Evolutionary conservation across 2,797 vertebrate species (phyloP), one percentile per base, ranked within the genome.

Genomic region (Ibycter americanus): DNA sequence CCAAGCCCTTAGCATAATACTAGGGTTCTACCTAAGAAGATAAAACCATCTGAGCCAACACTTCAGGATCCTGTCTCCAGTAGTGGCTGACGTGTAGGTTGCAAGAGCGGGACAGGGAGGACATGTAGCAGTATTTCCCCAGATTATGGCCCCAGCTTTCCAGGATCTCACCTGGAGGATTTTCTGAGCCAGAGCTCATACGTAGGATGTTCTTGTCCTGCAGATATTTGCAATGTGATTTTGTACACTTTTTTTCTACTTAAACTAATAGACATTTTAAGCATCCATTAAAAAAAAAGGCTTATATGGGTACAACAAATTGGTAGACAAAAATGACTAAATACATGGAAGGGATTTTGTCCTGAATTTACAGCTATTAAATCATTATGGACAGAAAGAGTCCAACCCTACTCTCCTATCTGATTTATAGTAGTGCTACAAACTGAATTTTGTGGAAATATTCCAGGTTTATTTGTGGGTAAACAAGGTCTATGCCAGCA

Each of bases 291-390:
- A 1, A n/a, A 79, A n/a, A 79, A 72, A 78, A 67, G 5, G 1
- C 5, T 79, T 58, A 31, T 46, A 67, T 8, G 25, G 6, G 9
- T 68, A 58, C n/a, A 86, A 54, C 26, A 83, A 52, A 65, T 26
- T 56, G 22, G 26, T 89, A 78, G 61, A 80, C 25, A 83, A 87
- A 91, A 59, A 88, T 18, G 9, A 8, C 21, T 27, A 84, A 86
- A 84, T 36, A 58, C 5, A 47, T 29, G 15, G 32, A 61, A 90
- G n/a, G 9, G 83, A 58, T 71, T 86, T 91, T 74, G 12, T 65
- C 58, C n/a, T 81, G 52, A 65, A 74, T 58, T 89, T 92, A 56
- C 32, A 87, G 34, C 23, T 88, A 73, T 54, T 71, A 65, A 87
- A 82, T 58, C 12, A n/a, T 62, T 87, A 65, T 19, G 51, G 62